These are phyloP conservation scores for Heterocephalus glaber DNA, from an alignment of 2,113 vertebrate species.

Conservation along the genomic window DNA sequence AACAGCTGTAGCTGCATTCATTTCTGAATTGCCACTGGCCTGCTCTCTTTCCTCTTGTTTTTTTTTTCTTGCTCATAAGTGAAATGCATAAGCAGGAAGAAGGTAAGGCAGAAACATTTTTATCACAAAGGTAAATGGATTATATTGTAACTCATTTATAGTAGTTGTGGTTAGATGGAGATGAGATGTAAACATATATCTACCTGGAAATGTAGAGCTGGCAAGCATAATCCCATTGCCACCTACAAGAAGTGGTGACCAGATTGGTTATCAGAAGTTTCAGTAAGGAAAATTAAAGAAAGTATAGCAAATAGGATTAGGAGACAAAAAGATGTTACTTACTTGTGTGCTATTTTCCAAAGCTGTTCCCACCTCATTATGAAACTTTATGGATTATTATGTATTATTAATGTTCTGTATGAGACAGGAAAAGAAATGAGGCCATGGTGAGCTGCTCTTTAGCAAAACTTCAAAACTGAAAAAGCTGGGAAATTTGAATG, in stretches of 20 bases:
- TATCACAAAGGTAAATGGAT: too few species aligned
- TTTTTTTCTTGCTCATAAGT: not conserved
- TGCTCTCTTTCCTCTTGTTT: not conserved
- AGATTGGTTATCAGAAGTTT: not conserved
- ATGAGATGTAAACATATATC: not conserved
- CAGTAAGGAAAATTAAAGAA: not conserved
- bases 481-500: not conserved
- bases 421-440: slow-evolving; percentile 25
- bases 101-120: not conserved
- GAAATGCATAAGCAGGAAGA: not conserved
- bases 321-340: not conserved
- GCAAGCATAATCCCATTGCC: not conserved
- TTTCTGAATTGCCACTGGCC: slow-evolving; percentile 5
- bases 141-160: not conserved
- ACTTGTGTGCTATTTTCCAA: slow-evolving; percentile 70
- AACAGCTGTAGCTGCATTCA: not conserved
- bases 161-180: not conserved
- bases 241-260: not conserved
- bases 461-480: not conserved
- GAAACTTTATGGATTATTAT: slow-evolving; percentile 73
- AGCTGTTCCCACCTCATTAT: slow-evolving; percentile 64
- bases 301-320: not conserved
- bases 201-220: not conserved
- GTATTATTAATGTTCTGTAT: slow-evolving; percentile 49
- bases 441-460: not conserved